Evolutionary conservation across 1,140 invertebrate species (phyloP).

Genomic region (Melanaphis sacchari): DNA sequence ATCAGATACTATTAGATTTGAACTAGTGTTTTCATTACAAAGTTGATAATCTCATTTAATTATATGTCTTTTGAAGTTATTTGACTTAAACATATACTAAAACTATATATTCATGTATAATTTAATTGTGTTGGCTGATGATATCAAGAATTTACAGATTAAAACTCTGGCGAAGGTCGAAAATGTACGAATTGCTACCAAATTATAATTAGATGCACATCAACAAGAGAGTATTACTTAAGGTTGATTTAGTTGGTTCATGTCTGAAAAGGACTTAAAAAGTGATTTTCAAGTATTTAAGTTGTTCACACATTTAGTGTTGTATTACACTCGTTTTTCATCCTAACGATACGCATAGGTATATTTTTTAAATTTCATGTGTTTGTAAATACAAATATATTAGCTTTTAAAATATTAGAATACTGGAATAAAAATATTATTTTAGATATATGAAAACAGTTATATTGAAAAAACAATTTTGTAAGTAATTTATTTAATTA

Average conservation of each 20-base stretch:
- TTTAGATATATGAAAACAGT: not conserved
- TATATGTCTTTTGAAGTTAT: not conserved
- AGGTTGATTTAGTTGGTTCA: not conserved
- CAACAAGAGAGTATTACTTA: not conserved
- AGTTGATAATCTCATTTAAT: not conserved
- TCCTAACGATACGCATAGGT: not conserved
- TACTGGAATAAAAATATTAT: not conserved
- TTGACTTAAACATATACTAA: not conserved
- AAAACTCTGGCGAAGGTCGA: not conserved
- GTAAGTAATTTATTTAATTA: not conserved
- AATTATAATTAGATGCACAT: not conserved
- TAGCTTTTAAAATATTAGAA: no score
- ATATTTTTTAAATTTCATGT: not conserved
- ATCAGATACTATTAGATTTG: not conserved
- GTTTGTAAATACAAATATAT: no score
- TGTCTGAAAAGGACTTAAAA: not conserved
- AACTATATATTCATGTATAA: not conserved
- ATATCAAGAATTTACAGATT: not conserved
- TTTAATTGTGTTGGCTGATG: not conserved
- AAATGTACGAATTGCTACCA: not conserved
- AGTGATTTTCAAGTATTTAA: not conserved
- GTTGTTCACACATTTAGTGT: not conserved
- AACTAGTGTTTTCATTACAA: not conserved
- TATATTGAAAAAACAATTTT: not conserved
- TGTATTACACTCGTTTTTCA: not conserved